These are phyloP conservation scores for Empis stercorea DNA, from an alignment of 2,888 invertebrate species.

Conservation along the genomic window DNA sequence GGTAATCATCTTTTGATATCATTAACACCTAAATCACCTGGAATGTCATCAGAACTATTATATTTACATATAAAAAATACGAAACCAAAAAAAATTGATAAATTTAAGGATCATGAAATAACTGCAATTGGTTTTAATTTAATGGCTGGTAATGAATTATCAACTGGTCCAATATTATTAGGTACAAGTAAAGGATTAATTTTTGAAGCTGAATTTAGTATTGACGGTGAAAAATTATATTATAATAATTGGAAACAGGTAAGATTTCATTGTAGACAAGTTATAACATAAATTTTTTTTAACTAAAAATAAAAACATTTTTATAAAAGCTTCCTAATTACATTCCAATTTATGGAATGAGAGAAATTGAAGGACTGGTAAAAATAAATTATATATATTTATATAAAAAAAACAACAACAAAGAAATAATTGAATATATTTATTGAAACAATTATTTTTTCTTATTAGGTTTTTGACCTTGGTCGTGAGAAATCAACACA, in stretches of 20 bases:
- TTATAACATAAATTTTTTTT: too few relatives aligned
- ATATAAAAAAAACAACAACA: too few relatives aligned
- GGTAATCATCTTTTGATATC: slow-evolving; percentile 70
- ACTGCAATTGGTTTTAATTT: slow-evolving; percentile 87
- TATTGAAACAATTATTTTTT: slow-evolving; percentile 2
- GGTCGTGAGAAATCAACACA: slow-evolving; percentile 59
- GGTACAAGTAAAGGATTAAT: slow-evolving; percentile 85
- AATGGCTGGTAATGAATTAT: slow-evolving; percentile 50
- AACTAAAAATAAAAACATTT: too few relatives aligned
- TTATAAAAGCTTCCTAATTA: slow-evolving; percentile 68
- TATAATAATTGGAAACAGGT: slow-evolving; percentile 81
- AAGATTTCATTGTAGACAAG: too few relatives aligned
- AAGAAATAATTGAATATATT: background rate
- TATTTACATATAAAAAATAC: slow-evolving; percentile 66
- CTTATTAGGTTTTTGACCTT: slow-evolving; percentile 72
- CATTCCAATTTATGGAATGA: slow-evolving; percentile 57
- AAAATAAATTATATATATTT: slow-evolving; percentile 14
- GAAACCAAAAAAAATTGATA: slow-evolving; percentile 52
- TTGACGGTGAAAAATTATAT: slow-evolving; percentile 72
- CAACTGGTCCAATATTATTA: slow-evolving; percentile 73
- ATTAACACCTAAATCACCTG: slow-evolving; percentile 44
- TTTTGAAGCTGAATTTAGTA: slow-evolving; percentile 76
- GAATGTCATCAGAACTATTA: slow-evolving; percentile 54
- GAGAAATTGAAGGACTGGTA: slow-evolving; percentile 66
- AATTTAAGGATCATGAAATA: slow-evolving; percentile 53